Conservation (phyloP, 2,113 vertebrate species). For the Gymnorhina tibicen region DNA sequence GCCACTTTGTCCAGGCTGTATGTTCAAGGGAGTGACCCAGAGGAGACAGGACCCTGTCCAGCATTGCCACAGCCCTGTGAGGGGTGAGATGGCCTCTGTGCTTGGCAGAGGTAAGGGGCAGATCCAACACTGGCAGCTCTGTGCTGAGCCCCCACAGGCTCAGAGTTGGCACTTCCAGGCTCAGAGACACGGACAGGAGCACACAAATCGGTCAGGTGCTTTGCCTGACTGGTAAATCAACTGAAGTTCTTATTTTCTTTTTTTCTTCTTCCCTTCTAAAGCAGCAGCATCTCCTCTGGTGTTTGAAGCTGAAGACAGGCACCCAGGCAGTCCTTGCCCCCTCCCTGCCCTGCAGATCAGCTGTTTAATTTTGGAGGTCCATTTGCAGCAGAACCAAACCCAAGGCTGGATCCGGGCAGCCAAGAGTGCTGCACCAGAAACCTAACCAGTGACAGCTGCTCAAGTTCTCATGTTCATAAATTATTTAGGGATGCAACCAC, state of each 20-base stretch:
- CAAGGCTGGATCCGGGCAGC: not conserved
- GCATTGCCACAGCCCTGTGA: rapidly evolving
- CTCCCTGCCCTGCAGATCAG: not conserved
- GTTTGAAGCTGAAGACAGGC: not conserved
- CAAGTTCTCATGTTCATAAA: not conserved
- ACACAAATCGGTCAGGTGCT: not conserved
- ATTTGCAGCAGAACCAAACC: not conserved
- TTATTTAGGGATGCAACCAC: not conserved
- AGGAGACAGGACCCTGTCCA: not conserved
- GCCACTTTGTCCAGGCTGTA: not conserved
- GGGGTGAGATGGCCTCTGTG: not conserved
- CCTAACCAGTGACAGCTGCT: not conserved
- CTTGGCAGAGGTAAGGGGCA: not conserved
- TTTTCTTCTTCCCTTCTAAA: not conserved
- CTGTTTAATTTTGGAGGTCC: not conserved
- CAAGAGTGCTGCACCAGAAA: rapidly evolving
- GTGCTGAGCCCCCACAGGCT: not conserved
- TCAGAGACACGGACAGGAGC: not conserved
- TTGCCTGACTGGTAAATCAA: not conserved
- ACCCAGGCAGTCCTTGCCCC: not conserved
- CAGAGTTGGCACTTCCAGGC: not conserved
- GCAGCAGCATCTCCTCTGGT: not conserved
- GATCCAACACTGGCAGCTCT: not conserved
- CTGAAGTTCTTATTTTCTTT: not conserved
- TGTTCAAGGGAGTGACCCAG: not conserved